A percentile compares a stretch with the other conserved stretches of the same genome.
phyloP scores from a whole-genome alignment of 1,140 invertebrate genomes.

The Drosophila nigromelanica region DNA sequence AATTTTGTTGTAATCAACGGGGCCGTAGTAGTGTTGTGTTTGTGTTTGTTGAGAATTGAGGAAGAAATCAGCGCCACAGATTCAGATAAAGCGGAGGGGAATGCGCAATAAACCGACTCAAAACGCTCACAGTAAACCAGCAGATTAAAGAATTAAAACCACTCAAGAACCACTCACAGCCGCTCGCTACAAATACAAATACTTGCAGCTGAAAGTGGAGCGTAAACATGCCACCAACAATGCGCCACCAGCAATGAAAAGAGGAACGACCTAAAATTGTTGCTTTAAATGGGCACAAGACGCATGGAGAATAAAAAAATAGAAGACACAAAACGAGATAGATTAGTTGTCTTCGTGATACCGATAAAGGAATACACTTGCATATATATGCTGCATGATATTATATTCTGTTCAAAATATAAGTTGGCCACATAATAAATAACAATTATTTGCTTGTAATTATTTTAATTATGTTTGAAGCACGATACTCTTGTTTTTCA shows the following conservation, averaged over 20 bases:
- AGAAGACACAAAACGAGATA: background rate
- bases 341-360: background rate
- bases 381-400: background rate
- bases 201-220: slow-evolving; percentile 29
- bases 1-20: slow-evolving; percentile 30
- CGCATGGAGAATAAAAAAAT: slow-evolving; percentile 24
- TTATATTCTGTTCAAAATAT: background rate
- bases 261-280: slow-evolving; percentile 75
- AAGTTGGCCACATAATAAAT: background rate
- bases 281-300: slow-evolving; percentile 63
- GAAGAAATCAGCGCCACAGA: slow-evolving; percentile 58
- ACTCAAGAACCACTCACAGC: slow-evolving; percentile 29
- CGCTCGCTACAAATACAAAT: background rate
- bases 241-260: slow-evolving; percentile 50
- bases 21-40: background rate
- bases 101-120: slow-evolving; percentile 33
- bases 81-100: slow-evolving; percentile 15
- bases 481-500: too few species aligned
- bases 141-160: slow-evolving; percentile 52
- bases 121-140: slow-evolving; percentile 28
- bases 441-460: too few species aligned
- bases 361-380: slow-evolving; percentile 22
- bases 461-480: too few species aligned
- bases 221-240: slow-evolving; percentile 28
- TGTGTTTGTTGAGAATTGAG: slow-evolving; percentile 45